A percentile compares a stretch with the other conserved stretches of the same genome.
Conservation (phyloP, 1,140 invertebrate genomes). For the Aphaenogaster ashmeadi region DNA sequence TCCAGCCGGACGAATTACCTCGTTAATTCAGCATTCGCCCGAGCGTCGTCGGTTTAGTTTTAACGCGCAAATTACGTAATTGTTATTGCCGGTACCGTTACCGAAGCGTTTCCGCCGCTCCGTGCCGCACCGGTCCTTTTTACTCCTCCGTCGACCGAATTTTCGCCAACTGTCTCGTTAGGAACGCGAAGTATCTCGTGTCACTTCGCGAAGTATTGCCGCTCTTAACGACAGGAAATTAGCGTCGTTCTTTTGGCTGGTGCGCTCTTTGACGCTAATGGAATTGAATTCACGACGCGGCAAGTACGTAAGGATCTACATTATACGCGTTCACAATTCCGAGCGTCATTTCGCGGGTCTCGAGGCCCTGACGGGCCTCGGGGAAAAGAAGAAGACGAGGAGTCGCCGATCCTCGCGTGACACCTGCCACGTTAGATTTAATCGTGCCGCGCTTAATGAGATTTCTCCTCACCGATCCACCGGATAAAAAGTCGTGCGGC, state of each 20-base stretch:
- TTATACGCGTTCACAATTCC: conserved; percentile 39
- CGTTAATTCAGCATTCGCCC: conserved; percentile 39
- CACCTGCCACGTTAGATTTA: conserved; percentile 60
- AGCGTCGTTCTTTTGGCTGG: conserved; percentile 63
- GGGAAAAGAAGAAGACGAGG: background rate
- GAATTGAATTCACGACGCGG: conserved; percentile 68
- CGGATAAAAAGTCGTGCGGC: conserved; percentile 6
- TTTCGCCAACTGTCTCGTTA: conserved; percentile 30
- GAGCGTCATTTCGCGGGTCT: conserved; percentile 33
- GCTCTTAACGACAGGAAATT: conserved; percentile 73
- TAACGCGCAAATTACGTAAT: conserved; percentile 64
- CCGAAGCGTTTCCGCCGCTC: background rate
- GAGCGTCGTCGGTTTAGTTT: conserved; percentile 21
- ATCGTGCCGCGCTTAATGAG: conserved; percentile 48
- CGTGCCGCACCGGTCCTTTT: conserved; percentile 27
- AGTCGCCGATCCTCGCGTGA: conserved; percentile 29
- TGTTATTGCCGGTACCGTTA: conserved; percentile 8
- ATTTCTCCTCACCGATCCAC: conserved; percentile 21
- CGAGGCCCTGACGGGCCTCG: background rate
- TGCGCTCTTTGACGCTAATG: conserved; percentile 58
- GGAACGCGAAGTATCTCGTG: conserved; percentile 55
- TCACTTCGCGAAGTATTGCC: conserved; percentile 61
- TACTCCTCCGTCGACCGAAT: conserved; percentile 20
- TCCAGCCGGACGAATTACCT: conserved; percentile 32
- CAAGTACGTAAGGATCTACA: conserved; percentile 65